Percentiles rank a stretch among this genome's conserved stretches.
These are phyloP conservation scores for Telmatherina bonti DNA, from an alignment of 2,797 vertebrate species.

Conservation along the genomic window DNA sequence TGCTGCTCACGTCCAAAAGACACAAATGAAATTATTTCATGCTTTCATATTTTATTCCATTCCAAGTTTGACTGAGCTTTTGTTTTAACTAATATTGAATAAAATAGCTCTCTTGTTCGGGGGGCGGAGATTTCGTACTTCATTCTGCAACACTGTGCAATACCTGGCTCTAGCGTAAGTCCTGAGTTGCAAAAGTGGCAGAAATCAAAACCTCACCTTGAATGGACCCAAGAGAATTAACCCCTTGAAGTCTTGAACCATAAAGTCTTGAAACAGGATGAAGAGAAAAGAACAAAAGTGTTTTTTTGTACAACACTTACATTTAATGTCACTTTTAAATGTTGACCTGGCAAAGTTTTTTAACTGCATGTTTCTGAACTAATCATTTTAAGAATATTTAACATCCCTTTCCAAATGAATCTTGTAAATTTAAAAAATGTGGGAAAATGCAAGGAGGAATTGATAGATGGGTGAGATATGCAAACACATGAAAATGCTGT, in stretches of 20 bases:
- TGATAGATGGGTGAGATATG: too few species aligned
- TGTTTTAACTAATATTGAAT: constrained; percentile 5
- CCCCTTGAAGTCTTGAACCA: too few species aligned
- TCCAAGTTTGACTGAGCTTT: background rate
- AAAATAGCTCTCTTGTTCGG: background rate
- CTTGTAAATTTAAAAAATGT: too few species aligned
- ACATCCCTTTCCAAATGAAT: too few species aligned
- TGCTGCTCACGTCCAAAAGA: constrained; percentile 19
- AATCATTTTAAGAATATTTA: too few species aligned
- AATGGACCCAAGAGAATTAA: background rate
- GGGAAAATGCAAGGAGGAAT: too few species aligned
- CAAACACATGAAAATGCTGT: background rate
- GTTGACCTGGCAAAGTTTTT: too few species aligned
- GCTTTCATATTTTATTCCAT: constrained; percentile 12
- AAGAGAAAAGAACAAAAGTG: too few species aligned
- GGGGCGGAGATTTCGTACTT: background rate
- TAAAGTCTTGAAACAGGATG: too few species aligned
- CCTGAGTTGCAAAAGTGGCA: constrained; percentile 6
- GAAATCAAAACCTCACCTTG: background rate
- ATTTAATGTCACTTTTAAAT: too few species aligned
- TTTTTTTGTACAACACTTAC: too few species aligned
- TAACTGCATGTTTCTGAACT: too few species aligned
- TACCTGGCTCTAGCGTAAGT: background rate
- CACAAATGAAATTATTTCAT: constrained; percentile 3
- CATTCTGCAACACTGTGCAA: constrained; percentile 2